Conservation (phyloP, 2,113 vertebrate genomes). For the Cacatua alba region DNA sequence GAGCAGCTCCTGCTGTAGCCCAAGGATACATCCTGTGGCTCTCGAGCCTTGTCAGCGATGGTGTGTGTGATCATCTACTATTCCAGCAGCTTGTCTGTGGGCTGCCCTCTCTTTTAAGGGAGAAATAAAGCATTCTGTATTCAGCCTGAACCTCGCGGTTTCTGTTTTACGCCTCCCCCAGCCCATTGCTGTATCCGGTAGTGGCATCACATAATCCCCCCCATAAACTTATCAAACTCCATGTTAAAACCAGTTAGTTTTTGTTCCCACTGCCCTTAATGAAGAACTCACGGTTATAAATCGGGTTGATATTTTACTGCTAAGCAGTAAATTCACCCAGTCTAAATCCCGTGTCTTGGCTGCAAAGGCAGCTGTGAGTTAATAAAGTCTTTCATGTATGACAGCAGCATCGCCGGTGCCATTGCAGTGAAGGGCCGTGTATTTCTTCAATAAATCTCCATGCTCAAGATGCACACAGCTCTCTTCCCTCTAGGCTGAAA, state of each 20-base stretch:
- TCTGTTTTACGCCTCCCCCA: background rate
- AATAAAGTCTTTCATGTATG: background rate
- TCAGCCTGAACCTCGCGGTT: too few relatives aligned
- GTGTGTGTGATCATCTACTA: fast-evolving
- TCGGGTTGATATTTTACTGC: background rate
- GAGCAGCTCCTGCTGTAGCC: background rate
- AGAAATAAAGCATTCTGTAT: background rate
- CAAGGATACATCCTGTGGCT: background rate
- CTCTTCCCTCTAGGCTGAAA: background rate
- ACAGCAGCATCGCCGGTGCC: background rate
- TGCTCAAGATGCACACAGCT: background rate
- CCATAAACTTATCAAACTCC: background rate
- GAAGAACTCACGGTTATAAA: background rate
- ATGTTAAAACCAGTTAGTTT: background rate
- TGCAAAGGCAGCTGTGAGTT: background rate
- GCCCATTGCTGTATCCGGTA: background rate
- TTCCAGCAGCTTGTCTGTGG: background rate
- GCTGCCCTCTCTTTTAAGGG: background rate
- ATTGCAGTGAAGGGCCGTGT: background rate
- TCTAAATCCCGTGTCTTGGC: background rate
- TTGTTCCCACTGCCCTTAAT: background rate
- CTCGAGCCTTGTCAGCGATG: fast-evolving
- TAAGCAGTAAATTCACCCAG: background rate
- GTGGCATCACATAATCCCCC: background rate
- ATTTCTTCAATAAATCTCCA: background rate